A percentile compares a stretch with the other conserved stretches of the same genome.
phyloP scores from a whole-genome alignment of 23 tunicate species.

The Ascidia mentula region DNA sequence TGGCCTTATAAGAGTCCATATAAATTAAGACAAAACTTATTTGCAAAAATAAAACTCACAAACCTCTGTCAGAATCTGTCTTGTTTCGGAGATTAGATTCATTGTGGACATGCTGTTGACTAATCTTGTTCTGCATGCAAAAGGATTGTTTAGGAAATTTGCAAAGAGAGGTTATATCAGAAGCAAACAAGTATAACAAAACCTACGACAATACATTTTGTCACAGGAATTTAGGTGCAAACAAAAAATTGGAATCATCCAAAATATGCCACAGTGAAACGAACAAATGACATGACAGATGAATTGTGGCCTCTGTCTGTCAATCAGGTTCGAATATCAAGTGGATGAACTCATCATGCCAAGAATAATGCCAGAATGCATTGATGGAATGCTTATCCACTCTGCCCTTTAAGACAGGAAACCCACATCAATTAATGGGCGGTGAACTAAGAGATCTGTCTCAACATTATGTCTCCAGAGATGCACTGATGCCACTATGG shows the following conservation, averaged over 20 bases:
- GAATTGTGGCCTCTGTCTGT: conserved; percentile 6
- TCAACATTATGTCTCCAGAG: neutral
- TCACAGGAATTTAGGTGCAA: no score
- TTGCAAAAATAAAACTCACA: neutral
- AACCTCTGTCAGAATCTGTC: conserved; percentile 22
- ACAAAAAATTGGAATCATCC: no score
- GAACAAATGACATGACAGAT: neutral
- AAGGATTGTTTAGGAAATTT: neutral
- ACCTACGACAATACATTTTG: no score
- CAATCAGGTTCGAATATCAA: conserved; percentile 16
- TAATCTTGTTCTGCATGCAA: conserved; percentile 23
- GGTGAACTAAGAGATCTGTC: conserved; percentile 8
- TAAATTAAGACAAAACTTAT: neutral
- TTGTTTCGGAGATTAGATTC: conserved; percentile 21
- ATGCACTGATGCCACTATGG: neutral
- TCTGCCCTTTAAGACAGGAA: conserved; percentile 26
- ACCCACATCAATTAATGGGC: conserved; percentile 39
- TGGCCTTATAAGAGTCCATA: neutral
- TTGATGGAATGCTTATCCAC: conserved; percentile 7
- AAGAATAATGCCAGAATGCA: neutral
- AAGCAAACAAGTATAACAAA: no score
- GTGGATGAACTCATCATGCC: conserved; percentile 11
- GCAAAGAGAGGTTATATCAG: no score
- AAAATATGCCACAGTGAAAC: no score
- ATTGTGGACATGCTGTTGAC: conserved; percentile 1